These are phyloP conservation scores for Paramuricea clavata DNA, from an alignment of 92 coral and sea anemone genomes.

Conservation along the genomic window DNA sequence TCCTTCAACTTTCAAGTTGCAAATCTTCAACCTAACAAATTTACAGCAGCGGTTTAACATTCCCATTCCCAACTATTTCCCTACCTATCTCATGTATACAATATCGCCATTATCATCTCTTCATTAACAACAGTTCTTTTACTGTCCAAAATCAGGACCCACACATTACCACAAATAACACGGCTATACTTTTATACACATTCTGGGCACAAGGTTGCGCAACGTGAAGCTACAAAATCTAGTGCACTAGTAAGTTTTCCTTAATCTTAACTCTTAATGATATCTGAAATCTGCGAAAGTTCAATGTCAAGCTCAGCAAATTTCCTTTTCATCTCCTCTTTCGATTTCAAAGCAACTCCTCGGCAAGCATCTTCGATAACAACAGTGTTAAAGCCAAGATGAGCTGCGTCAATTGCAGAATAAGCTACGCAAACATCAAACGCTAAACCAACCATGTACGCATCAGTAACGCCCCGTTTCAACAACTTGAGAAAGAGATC, in stretches of 20 bases:
- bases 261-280: slow-evolving; percentile 27
- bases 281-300: slow-evolving; percentile 59
- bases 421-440: slow-evolving; percentile 85
- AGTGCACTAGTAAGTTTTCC: background rate
- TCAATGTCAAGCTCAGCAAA: slow-evolving; percentile 69
- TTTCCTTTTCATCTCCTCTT: slow-evolving; percentile 54
- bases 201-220: too few species aligned
- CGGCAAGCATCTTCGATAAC: slow-evolving; percentile 88
- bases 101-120: too few species aligned
- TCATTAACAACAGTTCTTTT: too few species aligned
- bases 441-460: slow-evolving; percentile 87
- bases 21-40: too few species aligned
- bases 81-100: too few species aligned
- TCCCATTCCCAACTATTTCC: too few species aligned
- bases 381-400: slow-evolving; percentile 80
- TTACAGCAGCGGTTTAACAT: too few species aligned
- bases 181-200: too few species aligned
- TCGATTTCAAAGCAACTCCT: slow-evolving; percentile 67
- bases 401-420: slow-evolving; percentile 79
- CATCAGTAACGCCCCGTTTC: slow-evolving; percentile 75
- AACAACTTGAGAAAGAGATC: slow-evolving; percentile 75
- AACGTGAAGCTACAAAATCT: background rate
- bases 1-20: too few species aligned
- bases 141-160: too few species aligned
- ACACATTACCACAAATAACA: too few species aligned